These are phyloP conservation scores for Chrysocyon brachyurus DNA, from an alignment of 2,797 vertebrate species.

Conservation along the genomic window DNA sequence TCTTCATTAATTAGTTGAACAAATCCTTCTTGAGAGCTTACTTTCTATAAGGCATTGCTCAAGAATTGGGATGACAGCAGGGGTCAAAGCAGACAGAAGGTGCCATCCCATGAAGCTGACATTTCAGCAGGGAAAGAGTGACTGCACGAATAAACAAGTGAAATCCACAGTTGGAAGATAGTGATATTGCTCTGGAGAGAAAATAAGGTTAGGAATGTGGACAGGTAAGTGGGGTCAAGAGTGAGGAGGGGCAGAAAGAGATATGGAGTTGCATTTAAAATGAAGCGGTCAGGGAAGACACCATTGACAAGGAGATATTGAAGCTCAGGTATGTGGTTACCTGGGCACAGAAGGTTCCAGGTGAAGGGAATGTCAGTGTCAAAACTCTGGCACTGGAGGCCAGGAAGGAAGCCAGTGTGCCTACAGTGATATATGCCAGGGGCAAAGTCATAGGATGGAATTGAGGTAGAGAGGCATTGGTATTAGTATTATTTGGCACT, in stretches of 20 bases:
- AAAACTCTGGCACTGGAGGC: neutral
- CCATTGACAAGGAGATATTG: neutral
- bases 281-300: neutral
- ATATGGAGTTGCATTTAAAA: neutral
- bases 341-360: neutral
- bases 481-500: neutral
- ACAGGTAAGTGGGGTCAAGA: neutral
- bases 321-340: neutral
- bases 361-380: neutral
- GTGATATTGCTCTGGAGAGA: neutral
- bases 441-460: neutral
- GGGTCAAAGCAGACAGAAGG: neutral
- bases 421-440: neutral
- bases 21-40: neutral
- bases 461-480: too few relatives aligned
- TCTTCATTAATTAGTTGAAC: neutral
- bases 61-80: neutral
- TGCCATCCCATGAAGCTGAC: neutral
- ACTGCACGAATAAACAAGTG: neutral
- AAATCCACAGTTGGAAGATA: neutral
- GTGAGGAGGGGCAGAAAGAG: neutral
- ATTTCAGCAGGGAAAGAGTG: neutral
- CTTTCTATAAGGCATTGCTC: neutral
- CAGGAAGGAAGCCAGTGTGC: neutral
- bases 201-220: neutral